A percentile compares a stretch with the other conserved stretches of the same genome.
phyloP scores from a whole-genome alignment of 2,888 invertebrate species.

The Aphidoletes aphidimyza region DNA sequence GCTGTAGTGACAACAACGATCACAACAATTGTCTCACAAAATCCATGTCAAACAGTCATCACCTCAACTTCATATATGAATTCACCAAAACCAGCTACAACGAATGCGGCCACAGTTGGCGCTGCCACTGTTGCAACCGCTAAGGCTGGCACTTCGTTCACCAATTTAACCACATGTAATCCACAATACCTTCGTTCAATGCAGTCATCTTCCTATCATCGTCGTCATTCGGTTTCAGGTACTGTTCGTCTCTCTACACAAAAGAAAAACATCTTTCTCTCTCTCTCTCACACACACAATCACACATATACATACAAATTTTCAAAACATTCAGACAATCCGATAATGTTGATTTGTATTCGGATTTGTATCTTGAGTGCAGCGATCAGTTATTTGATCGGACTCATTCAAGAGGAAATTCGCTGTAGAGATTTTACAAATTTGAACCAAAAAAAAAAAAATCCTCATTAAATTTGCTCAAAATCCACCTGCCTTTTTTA shows the following conservation, averaged over 20 bases:
- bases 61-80: slow-evolving; percentile 36
- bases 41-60: slow-evolving; percentile 43
- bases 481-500: background rate
- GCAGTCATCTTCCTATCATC: slow-evolving; percentile 56
- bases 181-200: slow-evolving; percentile 56
- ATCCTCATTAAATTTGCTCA: too few relatives aligned
- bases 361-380: too few relatives aligned
- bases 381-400: too few relatives aligned
- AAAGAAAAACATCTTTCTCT: slow-evolving; percentile 3
- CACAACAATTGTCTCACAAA: slow-evolving; percentile 16
- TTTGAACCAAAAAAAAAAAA: too few relatives aligned
- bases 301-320: background rate
- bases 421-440: too few relatives aligned
- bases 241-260: slow-evolving; percentile 48
- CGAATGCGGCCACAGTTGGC: too few relatives aligned
- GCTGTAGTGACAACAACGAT: slow-evolving; percentile 40
- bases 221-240: slow-evolving; percentile 60
- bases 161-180: slow-evolving; percentile 57
- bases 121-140: too few relatives aligned
- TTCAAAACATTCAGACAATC: background rate
- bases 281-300: background rate
- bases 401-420: too few relatives aligned
- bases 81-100: background rate
- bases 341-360: too few relatives aligned
- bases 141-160: slow-evolving; percentile 6